Conservation (phyloP, 2,113 vertebrate species). For the Zapus hudsonius region DNA sequence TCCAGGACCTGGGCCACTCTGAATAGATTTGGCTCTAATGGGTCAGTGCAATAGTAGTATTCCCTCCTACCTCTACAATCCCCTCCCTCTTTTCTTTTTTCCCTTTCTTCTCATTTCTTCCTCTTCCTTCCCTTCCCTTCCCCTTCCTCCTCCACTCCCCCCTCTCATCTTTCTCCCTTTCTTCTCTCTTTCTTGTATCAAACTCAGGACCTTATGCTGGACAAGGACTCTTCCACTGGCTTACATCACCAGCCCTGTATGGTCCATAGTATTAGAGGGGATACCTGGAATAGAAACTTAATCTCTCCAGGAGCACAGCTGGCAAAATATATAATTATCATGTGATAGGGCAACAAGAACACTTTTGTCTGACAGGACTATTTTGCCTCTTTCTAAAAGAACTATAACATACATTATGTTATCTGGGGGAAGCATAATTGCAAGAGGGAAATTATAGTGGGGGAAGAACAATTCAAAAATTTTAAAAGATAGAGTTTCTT, state of each 20-base stretch:
- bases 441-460: not conserved
- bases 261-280: not conserved
- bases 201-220: not conserved
- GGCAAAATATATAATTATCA: not conserved
- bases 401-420: not conserved
- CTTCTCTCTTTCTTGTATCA: not conserved
- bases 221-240: not conserved
- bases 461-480: not conserved
- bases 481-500: not conserved
- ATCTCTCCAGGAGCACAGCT: not conserved
- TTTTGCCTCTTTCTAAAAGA: not conserved
- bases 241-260: not conserved
- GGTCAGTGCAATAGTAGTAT: not conserved
- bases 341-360: fast-evolving
- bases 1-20: not conserved
- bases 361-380: not conserved
- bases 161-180: not conserved
- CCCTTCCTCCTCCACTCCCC: not conserved
- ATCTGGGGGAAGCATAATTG: not conserved
- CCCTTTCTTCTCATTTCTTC: not conserved
- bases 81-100: not conserved
- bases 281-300: not conserved
- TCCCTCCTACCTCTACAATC: not conserved
- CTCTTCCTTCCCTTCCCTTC: too few relatives aligned
- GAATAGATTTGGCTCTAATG: not conserved